Base-by-base conservation (phyloP, 2,888 invertebrate genomes). In the Pimpla rufipes region DNA sequence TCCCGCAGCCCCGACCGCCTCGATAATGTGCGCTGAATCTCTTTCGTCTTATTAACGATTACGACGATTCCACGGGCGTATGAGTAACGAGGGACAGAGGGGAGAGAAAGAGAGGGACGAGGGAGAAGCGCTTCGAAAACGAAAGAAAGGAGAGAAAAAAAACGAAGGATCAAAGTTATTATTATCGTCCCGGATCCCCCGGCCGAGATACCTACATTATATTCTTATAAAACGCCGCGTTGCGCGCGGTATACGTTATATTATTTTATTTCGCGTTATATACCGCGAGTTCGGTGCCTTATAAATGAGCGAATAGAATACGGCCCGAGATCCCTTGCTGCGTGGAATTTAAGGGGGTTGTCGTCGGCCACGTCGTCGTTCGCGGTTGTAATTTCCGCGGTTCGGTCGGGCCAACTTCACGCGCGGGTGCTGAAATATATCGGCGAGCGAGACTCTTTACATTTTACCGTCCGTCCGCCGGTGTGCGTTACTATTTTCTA, bases 31-130 rank as follows among this genome's bases (percentile, higher is more conserved):
- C 64, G 11, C 55, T 66, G 81, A 81, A 78, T 84, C 70, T 77
- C 64, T 71, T 78, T 84, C 83, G 83, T 75, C 83, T 84, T 81
- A 78, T 84, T 81, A 81, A 84, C 74, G 74, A 84, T 81, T 78
- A 80, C 80, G 79, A 77, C 83, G 79, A 80, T 83, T 83, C 83
- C 62, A 77, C 77, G 62, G 73, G 83, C 67, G 67, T 70, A 78
- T 84, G 77, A 84, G 55, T 84, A 84, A 84, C 74, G 75, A 76
- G 59, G 55, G 37, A 70, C 10, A 42, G 47, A 77, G 40, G 50
- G 66, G 18, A 68, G n/a, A 68, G 13, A 47, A 40, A 42, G 52
- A 52, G 62, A 47, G 11, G 50, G 18, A 70, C 29, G 45, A 18
- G 21, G 47, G 73, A 79, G 45, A 52, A 57, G 67, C 57, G n/a